Base-by-base conservation (phyloP, 2,888 invertebrate genomes). In the Furcula furcula region DNA sequence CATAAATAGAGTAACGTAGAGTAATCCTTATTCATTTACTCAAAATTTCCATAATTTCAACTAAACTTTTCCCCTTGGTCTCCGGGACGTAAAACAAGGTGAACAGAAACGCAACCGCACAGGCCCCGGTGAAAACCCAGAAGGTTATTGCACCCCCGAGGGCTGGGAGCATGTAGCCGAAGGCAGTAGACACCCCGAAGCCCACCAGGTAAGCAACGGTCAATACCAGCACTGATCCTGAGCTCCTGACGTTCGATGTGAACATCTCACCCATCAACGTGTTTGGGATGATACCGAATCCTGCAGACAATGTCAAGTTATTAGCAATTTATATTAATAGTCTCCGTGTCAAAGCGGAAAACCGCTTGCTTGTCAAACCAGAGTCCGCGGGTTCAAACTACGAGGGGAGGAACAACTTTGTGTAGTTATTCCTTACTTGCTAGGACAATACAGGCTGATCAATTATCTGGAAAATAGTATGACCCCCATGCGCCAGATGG, bases 241-340 rank as follows among this genome's bases (percentile, higher is more conserved):
- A 45, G 7, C 65, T 55, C 2, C 75, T 50, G 5, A 65, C 59
- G 37, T 64, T 66, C 1, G 63, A 36, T 0, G 57, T 50, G 35
- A 65, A 73, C 66, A 74, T 64, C 34, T 75, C 75, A 0, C 70
- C 66, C 0, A 55, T 52, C 0, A 71, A 52, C 0, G 65, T 59
- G 6, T 31, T 36, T 1, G 75, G 75, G 6, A 75, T 65, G 1
- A 64, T 58, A 0, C 57, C 64, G 1, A 74, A 48, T 16, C 74
- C 72, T 73, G 56, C 0, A 50, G 10, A 21, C n/a, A n/a, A n/a
- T n/a, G n/a, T n/a, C n/a, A 36, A 21, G 18, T 19, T 28, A 12
- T n/a, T 11, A 12, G 23, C 5, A 16, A n/a, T 18, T 18, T 18
- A 7, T 5, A n/a, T n/a, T n/a, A n/a, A n/a, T n/a, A n/a, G n/a